Conservation (phyloP, 1,140 invertebrate genomes). For the Dreissena rostriformis region DNA sequence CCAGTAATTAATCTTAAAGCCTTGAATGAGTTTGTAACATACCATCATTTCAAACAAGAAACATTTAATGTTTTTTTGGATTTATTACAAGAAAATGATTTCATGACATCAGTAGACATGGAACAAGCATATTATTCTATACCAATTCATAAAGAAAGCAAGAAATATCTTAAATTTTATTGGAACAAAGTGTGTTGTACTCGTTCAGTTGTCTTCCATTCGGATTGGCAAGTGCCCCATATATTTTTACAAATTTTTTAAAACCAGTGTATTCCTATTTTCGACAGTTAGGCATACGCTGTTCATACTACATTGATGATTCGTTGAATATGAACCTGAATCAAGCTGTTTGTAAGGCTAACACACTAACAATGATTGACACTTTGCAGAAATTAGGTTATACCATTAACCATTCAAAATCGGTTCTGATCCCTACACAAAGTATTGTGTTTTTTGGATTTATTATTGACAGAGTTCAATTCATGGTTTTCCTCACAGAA, state of each 20-base stretch:
- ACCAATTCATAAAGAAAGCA: slow-evolving; percentile 24
- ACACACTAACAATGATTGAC: slow-evolving; percentile 6
- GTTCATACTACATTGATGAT: slow-evolving; percentile 47
- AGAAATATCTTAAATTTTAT: slow-evolving; percentile 57
- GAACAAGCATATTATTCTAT: slow-evolving; percentile 52
- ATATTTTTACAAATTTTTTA: slow-evolving; percentile 30
- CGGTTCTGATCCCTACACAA: slow-evolving; percentile 28
- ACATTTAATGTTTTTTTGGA: slow-evolving; percentile 42
- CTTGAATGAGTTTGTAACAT: slow-evolving; percentile 57
- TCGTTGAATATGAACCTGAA: slow-evolving; percentile 37
- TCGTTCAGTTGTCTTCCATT: slow-evolving; percentile 37
- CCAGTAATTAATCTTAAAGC: slow-evolving; percentile 57
- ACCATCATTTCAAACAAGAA: slow-evolving; percentile 63
- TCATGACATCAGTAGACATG: slow-evolving; percentile 52
- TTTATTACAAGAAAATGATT: slow-evolving; percentile 42
- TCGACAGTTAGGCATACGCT: slow-evolving; percentile 12
- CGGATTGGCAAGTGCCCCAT: slow-evolving; percentile 23
- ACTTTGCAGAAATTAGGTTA: not conserved
- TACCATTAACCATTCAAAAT: slow-evolving; percentile 23
- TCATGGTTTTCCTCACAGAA: slow-evolving; percentile 28
- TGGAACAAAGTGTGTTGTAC: slow-evolving; percentile 40
- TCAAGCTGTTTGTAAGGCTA: not conserved
- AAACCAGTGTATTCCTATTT: slow-evolving; percentile 38
- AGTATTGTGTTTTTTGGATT: slow-evolving; percentile 50
- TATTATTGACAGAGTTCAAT: slow-evolving; percentile 22